Percentiles rank a stretch among this genome's conserved stretches.
Conservation (phyloP, 2,797 vertebrate genomes). For the Pelodytes ibericus region DNA sequence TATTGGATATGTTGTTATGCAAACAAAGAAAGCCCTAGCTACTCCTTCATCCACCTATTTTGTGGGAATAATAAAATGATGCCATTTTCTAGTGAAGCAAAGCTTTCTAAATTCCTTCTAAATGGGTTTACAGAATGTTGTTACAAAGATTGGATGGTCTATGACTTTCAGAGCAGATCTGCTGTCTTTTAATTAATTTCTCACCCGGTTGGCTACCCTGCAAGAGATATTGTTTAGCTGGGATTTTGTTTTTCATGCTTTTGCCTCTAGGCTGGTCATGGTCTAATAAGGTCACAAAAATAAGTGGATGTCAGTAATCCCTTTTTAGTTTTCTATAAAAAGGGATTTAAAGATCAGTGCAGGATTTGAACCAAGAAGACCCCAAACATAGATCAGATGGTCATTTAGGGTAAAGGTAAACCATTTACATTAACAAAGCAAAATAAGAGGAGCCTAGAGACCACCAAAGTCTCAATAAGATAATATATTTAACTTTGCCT, state of each 20-base stretch:
- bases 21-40: neutral
- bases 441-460: too few species aligned
- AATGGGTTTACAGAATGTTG: slow-evolving; percentile 18
- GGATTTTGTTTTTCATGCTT: slow-evolving; percentile 48
- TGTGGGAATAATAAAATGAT: slow-evolving; percentile 14
- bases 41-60: neutral
- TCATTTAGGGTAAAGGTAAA: slow-evolving; percentile 9
- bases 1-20: neutral
- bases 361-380: slow-evolving; percentile 27
- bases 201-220: slow-evolving; percentile 49
- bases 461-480: too few species aligned
- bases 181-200: slow-evolving; percentile 55
- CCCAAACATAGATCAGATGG: slow-evolving; percentile 31
- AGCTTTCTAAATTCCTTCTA: slow-evolving; percentile 33
- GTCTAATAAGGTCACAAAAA: slow-evolving; percentile 54
- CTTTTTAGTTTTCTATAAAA: slow-evolving; percentile 35
- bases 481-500: too few species aligned
- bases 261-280: slow-evolving; percentile 46
- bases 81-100: slow-evolving; percentile 30
- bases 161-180: slow-evolving; percentile 33
- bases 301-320: slow-evolving; percentile 54
- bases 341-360: slow-evolving; percentile 41
- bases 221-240: slow-evolving; percentile 53
- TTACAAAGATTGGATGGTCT: slow-evolving; percentile 37
- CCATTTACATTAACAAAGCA: too few species aligned